Base-by-base conservation (phyloP, 1,140 invertebrate species). In the Papilio polytes region DNA sequence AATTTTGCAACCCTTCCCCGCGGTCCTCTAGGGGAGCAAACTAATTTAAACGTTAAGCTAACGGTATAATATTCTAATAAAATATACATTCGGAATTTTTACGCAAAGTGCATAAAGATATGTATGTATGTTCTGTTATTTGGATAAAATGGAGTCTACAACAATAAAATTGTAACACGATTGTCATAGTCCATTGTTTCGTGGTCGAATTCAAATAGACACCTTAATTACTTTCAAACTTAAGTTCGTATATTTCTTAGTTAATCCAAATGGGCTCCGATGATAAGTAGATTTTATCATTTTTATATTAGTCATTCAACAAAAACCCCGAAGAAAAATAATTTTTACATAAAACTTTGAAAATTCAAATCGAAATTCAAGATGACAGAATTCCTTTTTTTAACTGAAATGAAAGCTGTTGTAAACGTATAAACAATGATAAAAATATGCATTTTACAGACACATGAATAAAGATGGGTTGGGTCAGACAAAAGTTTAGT, bases 41-140 rank as follows among this genome's bases (percentile, higher is more conserved):
- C 93, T 93, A 94, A 94, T 94, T 94, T 93, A 94, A 93, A 93
- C 90, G 92, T 88, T 94, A 93, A 94, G 92, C 92, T 91, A 87
- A 85, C 85, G 87, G 85, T 90, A 92, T 91, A 91, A 88, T 93
- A 88, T 88, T 91, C 89, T 90, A 91, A 88, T 93, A 91, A 91
- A 91, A 93, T 93, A 88, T 92, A 91, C 89, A 78, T 78, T 76
- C n/a, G 18, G 36, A 66, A 66, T 78, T 78, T 63, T 63, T 63
- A 78, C 15, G 56, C 77, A 63, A 20, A 63, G 18, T 10, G 36
- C 15, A 44, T 66, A 48, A 76, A 76, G 46, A 1, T 86, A 86
- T 36, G 31, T 36, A 9, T 4, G 10, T 46, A 48, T 85, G 84
- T 88, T 85, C 85, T 86, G 85, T 90, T 88, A 89, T 90, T 90